Conservation (phyloP, 2,888 invertebrate species). For the Calameuta pallipes region DNA sequence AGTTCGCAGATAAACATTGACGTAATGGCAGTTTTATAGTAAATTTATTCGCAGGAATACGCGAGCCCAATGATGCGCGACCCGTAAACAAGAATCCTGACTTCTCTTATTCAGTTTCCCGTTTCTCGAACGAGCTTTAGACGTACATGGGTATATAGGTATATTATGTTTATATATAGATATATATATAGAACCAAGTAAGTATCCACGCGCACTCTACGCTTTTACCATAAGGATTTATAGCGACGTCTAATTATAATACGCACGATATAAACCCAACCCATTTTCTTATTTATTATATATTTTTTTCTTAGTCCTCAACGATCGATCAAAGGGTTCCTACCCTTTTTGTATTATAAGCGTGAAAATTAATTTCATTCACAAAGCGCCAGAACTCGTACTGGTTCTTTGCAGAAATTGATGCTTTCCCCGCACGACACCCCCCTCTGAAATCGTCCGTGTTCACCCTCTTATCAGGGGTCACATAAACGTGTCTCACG, state of each 20-base stretch:
- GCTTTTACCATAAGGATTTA: conserved; percentile 27
- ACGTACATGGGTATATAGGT: background rate
- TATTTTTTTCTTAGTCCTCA: background rate
- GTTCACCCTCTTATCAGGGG: background rate
- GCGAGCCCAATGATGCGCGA: conserved; percentile 56
- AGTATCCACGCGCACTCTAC: background rate
- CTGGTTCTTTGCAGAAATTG: background rate
- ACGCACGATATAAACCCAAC: background rate
- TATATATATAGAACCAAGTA: background rate
- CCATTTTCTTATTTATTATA: background rate
- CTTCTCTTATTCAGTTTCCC: conserved; percentile 4
- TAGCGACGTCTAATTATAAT: conserved; percentile 36
- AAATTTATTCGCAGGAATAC: conserved; percentile 52
- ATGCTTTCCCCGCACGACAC: background rate
- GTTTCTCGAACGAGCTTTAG: conserved; percentile 29
- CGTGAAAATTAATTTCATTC: no score
- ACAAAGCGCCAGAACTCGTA: no score
- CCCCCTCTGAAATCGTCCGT: background rate
- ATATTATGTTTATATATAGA: background rate
- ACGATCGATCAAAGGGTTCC: background rate
- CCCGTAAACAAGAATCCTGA: conserved; percentile 54
- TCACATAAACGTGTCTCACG: background rate
- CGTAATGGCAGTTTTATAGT: conserved; percentile 59
- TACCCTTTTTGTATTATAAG: background rate
- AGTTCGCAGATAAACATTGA: conserved; percentile 57